Evolutionary conservation across 2,113 vertebrate species (phyloP).

Genomic region (Bagarius yarrelli): DNA sequence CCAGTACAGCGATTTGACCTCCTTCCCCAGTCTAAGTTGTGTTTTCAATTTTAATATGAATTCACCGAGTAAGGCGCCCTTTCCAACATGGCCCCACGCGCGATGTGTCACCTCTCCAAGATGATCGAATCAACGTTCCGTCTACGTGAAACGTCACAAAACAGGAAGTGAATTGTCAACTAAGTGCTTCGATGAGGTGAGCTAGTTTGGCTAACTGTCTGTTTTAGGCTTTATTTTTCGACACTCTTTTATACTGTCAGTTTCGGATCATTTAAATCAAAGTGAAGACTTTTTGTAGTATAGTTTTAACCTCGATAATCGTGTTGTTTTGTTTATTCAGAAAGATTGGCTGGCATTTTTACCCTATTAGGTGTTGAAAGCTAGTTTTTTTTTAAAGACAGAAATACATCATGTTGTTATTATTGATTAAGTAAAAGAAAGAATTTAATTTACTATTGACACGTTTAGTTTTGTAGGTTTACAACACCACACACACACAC

Average conservation of each 20-base stretch:
- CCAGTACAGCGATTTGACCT: background rate
- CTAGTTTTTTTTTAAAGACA: background rate
- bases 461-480: background rate
- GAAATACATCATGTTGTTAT: background rate
- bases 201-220: background rate
- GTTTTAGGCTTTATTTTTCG: background rate
- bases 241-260: background rate
- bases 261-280: background rate
- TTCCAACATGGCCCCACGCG: background rate
- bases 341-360: background rate
- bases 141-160: background rate
- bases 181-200: background rate
- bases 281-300: background rate
- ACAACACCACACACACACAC: background rate
- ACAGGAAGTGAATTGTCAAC: slow-evolving; percentile 24
- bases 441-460: background rate
- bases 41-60: background rate
- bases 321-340: background rate
- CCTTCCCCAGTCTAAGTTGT: no score
- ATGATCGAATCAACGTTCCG: background rate
- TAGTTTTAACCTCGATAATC: background rate
- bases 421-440: background rate
- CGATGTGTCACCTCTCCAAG: background rate
- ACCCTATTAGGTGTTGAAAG: background rate
- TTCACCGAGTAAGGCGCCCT: background rate